Base-by-base conservation (phyloP, 2,888 invertebrate species). In the Xiphydria camelus region DNA sequence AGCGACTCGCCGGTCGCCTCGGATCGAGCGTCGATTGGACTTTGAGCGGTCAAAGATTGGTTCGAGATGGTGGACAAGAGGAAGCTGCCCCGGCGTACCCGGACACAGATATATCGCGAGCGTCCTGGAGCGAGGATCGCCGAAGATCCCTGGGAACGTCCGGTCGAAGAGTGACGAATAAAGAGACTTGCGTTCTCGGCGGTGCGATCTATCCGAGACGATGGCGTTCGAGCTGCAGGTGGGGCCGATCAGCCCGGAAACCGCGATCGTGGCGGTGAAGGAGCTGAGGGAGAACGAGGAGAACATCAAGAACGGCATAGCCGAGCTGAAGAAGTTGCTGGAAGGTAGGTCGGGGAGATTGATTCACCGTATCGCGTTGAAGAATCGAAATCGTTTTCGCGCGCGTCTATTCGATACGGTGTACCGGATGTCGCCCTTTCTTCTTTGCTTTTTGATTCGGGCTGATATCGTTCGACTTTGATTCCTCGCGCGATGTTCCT, bases 221-320 rank as follows among this genome's bases (percentile, higher is more conserved):
- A 72, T 72, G 72, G 45, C 65, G 33, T 62, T 72, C 29, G 42
- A 55, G 7, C 45, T 72, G 9, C 46, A 61, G 5, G 12, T 21
- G 3, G 50, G 44, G 1, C 62, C 57, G 1, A 50, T 71, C 14
- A 57, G 62, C 21, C 53, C 57, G 15, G 74, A 71, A 41, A 59
- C 62, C 5, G 57, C 40, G 31, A 67, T 59, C 1, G 4, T 74
- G 2, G 79, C 79, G 1, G 58, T 64, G 9, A 69, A 67, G 31
- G 78, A 79, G 45, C 62, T 79, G 1, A 54, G 78, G 21, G 78
- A 79, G 51, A 78, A 73, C 0, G 76, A 77, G 7, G 77, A 78
- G 25, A 66, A 68, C 9, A 59, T 68, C 1, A 69, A 70, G 45
- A 64, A 74, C 10, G 73, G 75, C 2, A 45, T 78, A 14, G 61